A percentile compares a stretch with the other conserved stretches of the same genome.
Evolutionary conservation across 2,888 invertebrate genomes (phyloP).

Genomic region (Nomada ferruginata): DNA sequence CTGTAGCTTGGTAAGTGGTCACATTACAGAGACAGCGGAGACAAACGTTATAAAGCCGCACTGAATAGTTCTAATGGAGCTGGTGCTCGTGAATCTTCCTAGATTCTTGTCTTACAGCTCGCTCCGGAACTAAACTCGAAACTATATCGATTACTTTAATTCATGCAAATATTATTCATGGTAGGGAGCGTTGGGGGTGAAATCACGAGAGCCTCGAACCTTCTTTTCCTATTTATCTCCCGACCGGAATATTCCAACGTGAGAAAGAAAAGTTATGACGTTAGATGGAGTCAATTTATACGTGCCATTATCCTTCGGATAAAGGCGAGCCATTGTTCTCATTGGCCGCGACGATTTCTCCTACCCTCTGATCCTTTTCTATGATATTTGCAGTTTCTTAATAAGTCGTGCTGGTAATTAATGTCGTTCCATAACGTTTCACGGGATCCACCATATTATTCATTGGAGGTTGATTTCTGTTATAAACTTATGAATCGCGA

Average conservation of each 20-base stretch:
- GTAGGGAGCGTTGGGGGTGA: neutral
- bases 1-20: conserved; percentile 66
- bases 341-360: neutral
- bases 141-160: conserved; percentile 54
- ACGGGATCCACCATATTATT: no score
- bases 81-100: conserved; percentile 45
- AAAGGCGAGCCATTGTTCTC: conserved; percentile 43
- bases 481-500: no score
- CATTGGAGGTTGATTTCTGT: neutral
- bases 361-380: neutral
- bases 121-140: conserved; percentile 39
- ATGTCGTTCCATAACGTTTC: conserved; percentile 1
- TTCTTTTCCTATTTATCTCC: conserved; percentile 46
- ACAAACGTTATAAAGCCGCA: conserved; percentile 59
- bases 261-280: conserved; percentile 43
- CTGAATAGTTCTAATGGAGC: conserved; percentile 57
- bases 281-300: conserved; percentile 51
- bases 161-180: conserved; percentile 57
- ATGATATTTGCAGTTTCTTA: conserved; percentile 5
- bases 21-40: conserved; percentile 66
- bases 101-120: conserved; percentile 49
- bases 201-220: conserved; percentile 22
- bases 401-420: conserved; percentile 39
- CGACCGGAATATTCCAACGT: conserved; percentile 15
- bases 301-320: conserved; percentile 40